Conservation (phyloP, 2,113 vertebrate species). For the Scytalopus superciliaris region DNA sequence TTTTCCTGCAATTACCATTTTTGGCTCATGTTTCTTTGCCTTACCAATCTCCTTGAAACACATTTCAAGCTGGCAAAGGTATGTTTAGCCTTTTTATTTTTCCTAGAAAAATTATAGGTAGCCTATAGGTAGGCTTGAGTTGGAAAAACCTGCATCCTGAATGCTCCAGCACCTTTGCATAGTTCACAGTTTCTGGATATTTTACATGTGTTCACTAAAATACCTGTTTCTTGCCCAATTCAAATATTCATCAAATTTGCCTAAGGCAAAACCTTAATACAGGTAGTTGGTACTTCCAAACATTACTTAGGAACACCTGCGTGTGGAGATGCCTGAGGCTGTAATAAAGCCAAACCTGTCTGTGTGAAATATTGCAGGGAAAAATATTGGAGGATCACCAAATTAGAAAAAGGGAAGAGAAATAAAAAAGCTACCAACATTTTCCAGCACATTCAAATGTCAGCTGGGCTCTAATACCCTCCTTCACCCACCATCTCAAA, state of each 20-base stretch:
- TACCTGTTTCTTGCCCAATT: not conserved
- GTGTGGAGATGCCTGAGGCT: not conserved
- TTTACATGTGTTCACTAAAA: not conserved
- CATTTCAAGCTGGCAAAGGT: not conserved
- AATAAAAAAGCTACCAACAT: not conserved
- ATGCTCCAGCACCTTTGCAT: not conserved
- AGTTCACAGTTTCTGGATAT: not conserved
- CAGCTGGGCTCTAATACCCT: not conserved
- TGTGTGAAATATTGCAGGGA: not conserved
- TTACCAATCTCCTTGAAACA: constrained; percentile 10
- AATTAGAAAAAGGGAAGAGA: not conserved
- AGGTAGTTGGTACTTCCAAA: not conserved
- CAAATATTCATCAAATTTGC: constrained; percentile 5
- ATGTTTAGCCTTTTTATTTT: not conserved
- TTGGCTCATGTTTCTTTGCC: not conserved
- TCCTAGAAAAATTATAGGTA: not conserved
- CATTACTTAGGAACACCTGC: constrained; percentile 15
- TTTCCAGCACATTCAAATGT: not conserved
- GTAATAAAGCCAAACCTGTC: constrained; percentile 25
- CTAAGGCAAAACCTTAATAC: constrained; percentile 17
- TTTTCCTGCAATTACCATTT: not conserved
- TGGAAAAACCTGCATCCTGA: not conserved
- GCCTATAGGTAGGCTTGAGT: not conserved
- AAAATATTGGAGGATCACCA: not conserved
- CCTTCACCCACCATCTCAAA: not conserved